These are phyloP conservation scores for Corynorhinus townsendii DNA, from an alignment of 2,113 vertebrate genomes.

Conservation along the genomic window DNA sequence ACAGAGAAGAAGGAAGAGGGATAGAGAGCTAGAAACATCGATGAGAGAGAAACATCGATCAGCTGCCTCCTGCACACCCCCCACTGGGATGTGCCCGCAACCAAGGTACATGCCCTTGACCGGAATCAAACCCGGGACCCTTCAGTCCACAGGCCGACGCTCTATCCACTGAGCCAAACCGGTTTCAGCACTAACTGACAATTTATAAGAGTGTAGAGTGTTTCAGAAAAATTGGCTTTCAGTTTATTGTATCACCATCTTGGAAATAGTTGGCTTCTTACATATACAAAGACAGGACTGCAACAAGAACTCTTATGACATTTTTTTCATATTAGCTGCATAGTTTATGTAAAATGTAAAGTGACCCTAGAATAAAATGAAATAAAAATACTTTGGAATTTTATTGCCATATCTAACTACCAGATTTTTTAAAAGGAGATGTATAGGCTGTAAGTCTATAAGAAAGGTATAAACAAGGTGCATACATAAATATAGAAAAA, in stretches of 20 bases:
- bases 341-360: constrained; percentile 74
- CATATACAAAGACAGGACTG: constrained; percentile 78
- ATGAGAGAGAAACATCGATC: too few relatives aligned
- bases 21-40: too few relatives aligned
- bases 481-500: constrained; percentile 82
- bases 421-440: constrained; percentile 71
- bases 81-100: too few relatives aligned
- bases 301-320: constrained; percentile 73
- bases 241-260: constrained; percentile 77
- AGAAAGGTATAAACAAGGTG: constrained; percentile 83
- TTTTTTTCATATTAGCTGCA: constrained; percentile 67
- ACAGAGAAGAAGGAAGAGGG: too few relatives aligned
- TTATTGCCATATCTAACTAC: constrained; percentile 70
- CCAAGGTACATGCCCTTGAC: too few relatives aligned
- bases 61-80: too few relatives aligned
- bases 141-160: too few relatives aligned
- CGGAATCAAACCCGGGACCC: too few relatives aligned
- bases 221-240: constrained; percentile 76
- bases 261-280: constrained; percentile 74
- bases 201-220: constrained; percentile 79
- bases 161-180: too few relatives aligned
- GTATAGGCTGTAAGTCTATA: constrained; percentile 73
- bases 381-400: constrained; percentile 74
- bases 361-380: constrained; percentile 70
- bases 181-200: constrained; percentile 74